A percentile compares a stretch with the other conserved stretches of the same genome.
These are phyloP conservation scores for Thumatha senex DNA, from an alignment of 2,888 invertebrate species.

Conservation along the genomic window DNA sequence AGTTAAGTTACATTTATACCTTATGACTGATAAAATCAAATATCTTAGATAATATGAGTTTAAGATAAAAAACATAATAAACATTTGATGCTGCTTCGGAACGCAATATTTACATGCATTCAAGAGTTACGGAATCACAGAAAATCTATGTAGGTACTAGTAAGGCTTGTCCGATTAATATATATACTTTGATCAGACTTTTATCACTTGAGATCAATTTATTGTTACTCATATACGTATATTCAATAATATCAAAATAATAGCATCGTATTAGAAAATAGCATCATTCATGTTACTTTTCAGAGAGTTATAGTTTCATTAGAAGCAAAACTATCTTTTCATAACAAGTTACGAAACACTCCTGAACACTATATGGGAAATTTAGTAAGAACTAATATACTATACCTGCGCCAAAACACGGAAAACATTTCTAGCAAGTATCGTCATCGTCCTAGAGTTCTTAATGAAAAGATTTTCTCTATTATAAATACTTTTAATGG, in stretches of 20 bases:
- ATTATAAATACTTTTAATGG: constrained; percentile 46
- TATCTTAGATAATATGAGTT: too few species aligned
- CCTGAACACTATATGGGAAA: constrained; percentile 3
- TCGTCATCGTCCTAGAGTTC: constrained; percentile 54
- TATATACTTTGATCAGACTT: constrained; percentile 15
- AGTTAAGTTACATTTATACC: too few species aligned
- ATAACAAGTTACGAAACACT: constrained; percentile 68
- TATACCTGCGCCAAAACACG: constrained; percentile 71
- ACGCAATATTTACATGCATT: not conserved
- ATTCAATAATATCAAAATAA: not conserved
- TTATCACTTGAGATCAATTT: constrained; percentile 33
- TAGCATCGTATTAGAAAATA: constrained; percentile 6
- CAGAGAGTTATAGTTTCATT: not conserved
- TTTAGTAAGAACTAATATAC: constrained; percentile 9
- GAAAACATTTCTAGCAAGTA: constrained; percentile 69
- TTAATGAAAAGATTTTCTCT: constrained; percentile 57
- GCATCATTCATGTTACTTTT: constrained; percentile 3
- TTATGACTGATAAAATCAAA: too few species aligned
- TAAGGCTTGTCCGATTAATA: constrained; percentile 16
- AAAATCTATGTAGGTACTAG: constrained; percentile 15
- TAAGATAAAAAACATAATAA: too few species aligned
- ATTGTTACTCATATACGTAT: too few species aligned
- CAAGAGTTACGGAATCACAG: constrained; percentile 1
- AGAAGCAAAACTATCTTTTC: too few species aligned
- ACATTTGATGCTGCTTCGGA: too few species aligned